Percentiles rank a stretch among this genome's conserved stretches.
Conservation (phyloP, 2,888 invertebrate genomes). For the Iselma pallidipennis region DNA sequence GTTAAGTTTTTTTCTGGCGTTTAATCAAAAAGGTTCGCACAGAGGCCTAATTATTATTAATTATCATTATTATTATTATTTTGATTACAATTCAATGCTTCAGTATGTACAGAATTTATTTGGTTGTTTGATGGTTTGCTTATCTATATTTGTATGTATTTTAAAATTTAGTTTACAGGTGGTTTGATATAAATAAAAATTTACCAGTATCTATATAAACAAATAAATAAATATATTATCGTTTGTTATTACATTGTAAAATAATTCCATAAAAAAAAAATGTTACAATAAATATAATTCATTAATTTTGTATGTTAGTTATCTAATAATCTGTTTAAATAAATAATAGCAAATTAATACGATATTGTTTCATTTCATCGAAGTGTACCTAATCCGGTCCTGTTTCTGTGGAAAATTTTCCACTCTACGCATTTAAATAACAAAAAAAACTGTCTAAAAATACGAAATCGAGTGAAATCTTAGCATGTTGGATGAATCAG, state of each 20-base stretch:
- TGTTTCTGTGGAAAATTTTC: too few relatives aligned
- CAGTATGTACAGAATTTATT: neutral
- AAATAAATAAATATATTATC: neutral
- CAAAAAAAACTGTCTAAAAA: too few relatives aligned
- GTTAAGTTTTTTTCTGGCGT: conserved; percentile 59
- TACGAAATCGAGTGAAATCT: too few relatives aligned
- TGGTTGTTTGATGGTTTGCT: too few relatives aligned
- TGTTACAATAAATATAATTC: neutral
- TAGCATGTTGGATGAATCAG: too few relatives aligned
- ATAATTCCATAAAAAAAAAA: too few relatives aligned
- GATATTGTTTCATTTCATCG: neutral
- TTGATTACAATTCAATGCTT: neutral
- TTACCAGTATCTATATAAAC: neutral
- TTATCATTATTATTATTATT: conserved; percentile 9
- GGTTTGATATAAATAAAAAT: neutral
- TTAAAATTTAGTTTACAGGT: neutral
- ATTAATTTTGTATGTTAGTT: neutral
- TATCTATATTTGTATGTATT: neutral
- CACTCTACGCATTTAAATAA: too few relatives aligned
- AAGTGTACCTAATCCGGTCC: neutral
- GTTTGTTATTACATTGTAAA: neutral
- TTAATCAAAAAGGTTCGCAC: neutral
- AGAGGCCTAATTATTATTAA: neutral
- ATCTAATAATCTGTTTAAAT: neutral
- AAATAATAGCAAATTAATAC: neutral